phyloP scores from a whole-genome alignment of 2,113 vertebrate species.

The Leptosomus discolor region DNA sequence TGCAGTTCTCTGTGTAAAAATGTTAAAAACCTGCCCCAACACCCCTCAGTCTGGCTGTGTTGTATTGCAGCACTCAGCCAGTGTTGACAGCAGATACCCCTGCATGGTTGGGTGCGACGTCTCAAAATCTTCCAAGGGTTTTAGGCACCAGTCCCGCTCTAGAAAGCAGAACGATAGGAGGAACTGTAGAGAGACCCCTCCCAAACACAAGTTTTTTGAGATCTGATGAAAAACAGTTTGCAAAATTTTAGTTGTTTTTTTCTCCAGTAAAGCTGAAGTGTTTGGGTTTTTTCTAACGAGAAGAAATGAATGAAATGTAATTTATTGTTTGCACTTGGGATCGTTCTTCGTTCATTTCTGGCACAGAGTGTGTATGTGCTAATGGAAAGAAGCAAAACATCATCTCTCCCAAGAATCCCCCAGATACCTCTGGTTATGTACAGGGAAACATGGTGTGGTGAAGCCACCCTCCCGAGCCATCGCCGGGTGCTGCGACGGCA shows the following conservation, averaged over 20 bases:
- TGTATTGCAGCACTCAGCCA: not conserved
- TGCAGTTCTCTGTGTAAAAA: not conserved
- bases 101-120: accelerated
- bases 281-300: not conserved
- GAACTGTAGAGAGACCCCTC: not conserved
- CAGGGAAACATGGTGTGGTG: not conserved
- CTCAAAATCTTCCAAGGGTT: not conserved
- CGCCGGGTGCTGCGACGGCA: accelerated
- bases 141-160: not conserved
- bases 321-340: not conserved
- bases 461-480: not conserved
- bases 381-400: not conserved
- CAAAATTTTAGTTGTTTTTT: not conserved
- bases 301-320: not conserved
- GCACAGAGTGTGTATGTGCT: not conserved
- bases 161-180: not conserved
- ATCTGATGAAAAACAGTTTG: not conserved
- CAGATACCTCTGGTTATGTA: accelerated
- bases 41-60: not conserved
- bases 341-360: not conserved
- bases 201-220: not conserved
- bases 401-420: not conserved
- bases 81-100: not conserved
- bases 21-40: accelerated
- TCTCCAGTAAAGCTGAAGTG: not conserved